Evolutionary conservation across 2,888 invertebrate species (phyloP), one percentile per base, ranked within the genome.

Genomic region (Noctua janthe): DNA sequence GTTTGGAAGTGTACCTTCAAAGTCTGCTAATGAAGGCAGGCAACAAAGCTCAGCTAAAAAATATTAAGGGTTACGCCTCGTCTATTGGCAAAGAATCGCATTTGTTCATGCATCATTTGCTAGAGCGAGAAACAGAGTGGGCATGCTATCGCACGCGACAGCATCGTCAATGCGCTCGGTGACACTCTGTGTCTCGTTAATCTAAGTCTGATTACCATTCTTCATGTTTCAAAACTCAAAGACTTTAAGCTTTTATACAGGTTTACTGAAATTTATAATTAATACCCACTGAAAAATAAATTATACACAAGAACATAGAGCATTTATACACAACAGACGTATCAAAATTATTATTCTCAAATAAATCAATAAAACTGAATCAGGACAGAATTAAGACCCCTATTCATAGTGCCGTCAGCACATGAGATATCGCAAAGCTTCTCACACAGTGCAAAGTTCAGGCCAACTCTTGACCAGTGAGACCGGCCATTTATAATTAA

Each of bases 361-460:
- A 49, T 64, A 56, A 82, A 76, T 64, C 70, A 23, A 23, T 76
- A 43, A 35, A 62, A 13, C 49, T 43, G 39, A 76, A 78, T 43
- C 4, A n/a, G n/a, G 67, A 51, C 54, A 43, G 64, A 74, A 80
- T 75, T 71, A 75, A 69, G 66, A 71, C 56, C 66, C 35, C 64
- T 66, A 81, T 76, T 70, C 72, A 69, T 47, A 74, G 67, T 43
- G 74, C 47, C 17, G 23, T 15, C 69, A n/a, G 54, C 72, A 67
- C 56, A 75, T 78, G 54, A 72, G 23, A 72, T 82, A 82, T 39
- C 39, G 35, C 47, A 56, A 49, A 73, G 73, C 47, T 70, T 80
- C 66, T 71, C 59, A 81, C 29, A n/a, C 10, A 70, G 85, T 78
- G 77, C 90, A 84, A 84, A 89, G 90, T 86, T 87, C 78, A 67